Evolutionary conservation across 1,140 invertebrate species (phyloP).

Genomic region (Cydia amplana): DNA sequence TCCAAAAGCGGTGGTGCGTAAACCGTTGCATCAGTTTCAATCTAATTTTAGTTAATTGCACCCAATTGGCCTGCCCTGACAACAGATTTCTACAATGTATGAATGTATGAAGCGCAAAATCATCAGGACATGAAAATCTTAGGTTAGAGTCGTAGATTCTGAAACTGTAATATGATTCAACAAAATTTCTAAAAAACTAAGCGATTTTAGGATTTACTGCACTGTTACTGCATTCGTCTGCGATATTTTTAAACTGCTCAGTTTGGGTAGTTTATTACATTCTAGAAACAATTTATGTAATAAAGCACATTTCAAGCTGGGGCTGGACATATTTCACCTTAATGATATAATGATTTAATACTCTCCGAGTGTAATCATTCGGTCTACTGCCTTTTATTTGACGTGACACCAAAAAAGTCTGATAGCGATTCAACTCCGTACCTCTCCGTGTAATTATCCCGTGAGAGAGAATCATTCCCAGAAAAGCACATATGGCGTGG

Average conservation of each 20-base stretch:
- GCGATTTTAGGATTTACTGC: no score
- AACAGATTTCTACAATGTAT: no score
- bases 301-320: no score
- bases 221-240: no score
- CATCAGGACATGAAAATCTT: no score
- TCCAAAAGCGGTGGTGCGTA: constrained; percentile 13
- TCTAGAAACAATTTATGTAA: no score
- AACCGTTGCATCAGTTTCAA: neutral
- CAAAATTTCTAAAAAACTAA: no score
- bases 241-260: no score
- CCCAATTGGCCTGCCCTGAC: neutral
- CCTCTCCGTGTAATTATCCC: neutral
- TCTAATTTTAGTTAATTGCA: constrained; percentile 19
- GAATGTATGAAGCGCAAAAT: no score
- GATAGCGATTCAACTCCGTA: neutral
- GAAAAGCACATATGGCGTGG: neutral
- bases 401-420: neutral
- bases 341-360: neutral
- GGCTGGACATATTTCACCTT: neutral
- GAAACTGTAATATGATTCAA: no score
- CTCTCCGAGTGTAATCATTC: neutral
- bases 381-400: neutral
- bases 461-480: neutral
- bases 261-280: no score
- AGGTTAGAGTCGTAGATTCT: no score